A percentile compares a stretch with the other conserved stretches of the same genome.
Evolutionary conservation across 2,113 vertebrate species (phyloP).

Genomic region (Chrysemys picta): DNA sequence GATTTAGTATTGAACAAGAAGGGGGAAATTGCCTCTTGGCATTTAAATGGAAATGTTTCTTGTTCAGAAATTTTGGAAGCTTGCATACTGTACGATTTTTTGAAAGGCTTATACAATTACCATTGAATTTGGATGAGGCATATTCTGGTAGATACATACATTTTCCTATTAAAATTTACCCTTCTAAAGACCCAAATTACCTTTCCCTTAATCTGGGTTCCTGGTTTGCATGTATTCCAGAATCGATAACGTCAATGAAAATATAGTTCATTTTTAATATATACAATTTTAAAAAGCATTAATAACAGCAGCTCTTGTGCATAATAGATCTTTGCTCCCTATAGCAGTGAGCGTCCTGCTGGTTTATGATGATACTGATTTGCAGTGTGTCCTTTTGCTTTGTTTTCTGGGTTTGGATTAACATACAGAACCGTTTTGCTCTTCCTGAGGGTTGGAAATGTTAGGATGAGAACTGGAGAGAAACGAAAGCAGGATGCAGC

Average conservation of each 20-base stretch:
- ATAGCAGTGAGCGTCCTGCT: background rate
- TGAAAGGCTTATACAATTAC: conserved; percentile 69
- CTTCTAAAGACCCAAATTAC: conserved; percentile 69
- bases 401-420: conserved; percentile 54
- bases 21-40: conserved; percentile 62
- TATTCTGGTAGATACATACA: conserved; percentile 70
- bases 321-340: conserved; percentile 28
- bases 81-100: conserved; percentile 70
- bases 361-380: conserved; percentile 52
- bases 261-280: conserved; percentile 71
- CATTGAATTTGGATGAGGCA: conserved; percentile 57
- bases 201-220: conserved; percentile 60
- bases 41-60: conserved; percentile 70
- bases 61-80: conserved; percentile 70
- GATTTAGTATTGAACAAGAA: conserved; percentile 61
- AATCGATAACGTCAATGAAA: conserved; percentile 74
- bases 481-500: background rate
- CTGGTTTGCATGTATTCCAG: conserved; percentile 66
- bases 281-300: conserved; percentile 56
- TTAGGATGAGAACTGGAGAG: background rate
- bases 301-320: conserved; percentile 57
- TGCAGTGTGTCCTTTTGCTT: conserved; percentile 34
- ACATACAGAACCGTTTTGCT: conserved; percentile 37
- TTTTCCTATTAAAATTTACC: conserved; percentile 77
- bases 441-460: conserved; percentile 11